phyloP scores from a whole-genome alignment of 2,888 invertebrate genomes.

The Chrysina gloriosa region DNA sequence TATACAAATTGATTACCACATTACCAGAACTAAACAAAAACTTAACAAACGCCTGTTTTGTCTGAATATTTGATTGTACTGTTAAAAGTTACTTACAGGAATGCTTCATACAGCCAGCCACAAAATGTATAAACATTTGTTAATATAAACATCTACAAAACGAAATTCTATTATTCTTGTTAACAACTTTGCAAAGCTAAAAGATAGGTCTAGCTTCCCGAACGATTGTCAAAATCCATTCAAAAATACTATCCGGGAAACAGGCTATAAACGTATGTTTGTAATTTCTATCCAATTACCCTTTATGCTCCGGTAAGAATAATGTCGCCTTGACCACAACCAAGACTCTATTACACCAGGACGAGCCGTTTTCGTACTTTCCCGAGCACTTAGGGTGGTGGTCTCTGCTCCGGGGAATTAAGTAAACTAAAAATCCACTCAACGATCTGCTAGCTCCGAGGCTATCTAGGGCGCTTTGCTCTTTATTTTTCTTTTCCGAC shows the following conservation, averaged over 20 bases:
- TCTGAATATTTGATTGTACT: too few relatives aligned
- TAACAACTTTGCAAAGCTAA: too few relatives aligned
- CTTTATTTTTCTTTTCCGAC: background rate
- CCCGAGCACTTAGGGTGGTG: background rate
- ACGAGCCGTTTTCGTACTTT: background rate
- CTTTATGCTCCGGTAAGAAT: background rate
- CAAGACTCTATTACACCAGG: background rate
- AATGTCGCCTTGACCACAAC: background rate
- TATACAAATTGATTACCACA: too few relatives aligned
- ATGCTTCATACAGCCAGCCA: too few relatives aligned
- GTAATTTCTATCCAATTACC: background rate
- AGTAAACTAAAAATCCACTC: constrained; percentile 21
- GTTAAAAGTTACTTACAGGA: too few relatives aligned
- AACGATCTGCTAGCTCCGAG: constrained; percentile 4
- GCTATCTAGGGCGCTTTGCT: background rate
- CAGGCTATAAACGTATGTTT: background rate
- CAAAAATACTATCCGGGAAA: too few relatives aligned
- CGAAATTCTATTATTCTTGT: too few relatives aligned
- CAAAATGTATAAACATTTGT: too few relatives aligned
- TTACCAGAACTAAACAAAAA: too few relatives aligned
- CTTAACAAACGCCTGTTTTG: too few relatives aligned
- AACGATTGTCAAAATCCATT: background rate
- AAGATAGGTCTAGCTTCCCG: background rate
- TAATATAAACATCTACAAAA: too few relatives aligned
- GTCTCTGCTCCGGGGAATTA: constrained; percentile 3